phyloP scores from a whole-genome alignment of 2,888 invertebrate species.

The Rhynchonema sp. region DNA sequence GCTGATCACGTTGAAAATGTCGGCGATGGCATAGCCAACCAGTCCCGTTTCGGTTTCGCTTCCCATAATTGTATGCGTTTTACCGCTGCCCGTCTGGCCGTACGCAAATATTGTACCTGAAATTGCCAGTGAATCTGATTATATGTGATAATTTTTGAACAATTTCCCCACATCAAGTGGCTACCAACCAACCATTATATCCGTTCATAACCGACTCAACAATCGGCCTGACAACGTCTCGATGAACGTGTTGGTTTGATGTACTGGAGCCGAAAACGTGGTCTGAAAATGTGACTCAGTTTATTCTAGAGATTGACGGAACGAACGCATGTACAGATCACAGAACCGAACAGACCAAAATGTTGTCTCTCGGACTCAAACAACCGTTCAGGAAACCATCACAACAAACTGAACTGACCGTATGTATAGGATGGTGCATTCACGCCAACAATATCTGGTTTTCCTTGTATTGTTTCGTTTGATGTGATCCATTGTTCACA shows the following conservation, averaged over 20 bases:
- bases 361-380: neutral
- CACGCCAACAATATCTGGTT: neutral
- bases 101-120: slow-evolving; percentile 9
- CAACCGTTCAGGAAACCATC: neutral
- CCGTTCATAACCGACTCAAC: neutral
- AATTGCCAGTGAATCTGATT: neutral
- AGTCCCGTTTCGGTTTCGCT: neutral
- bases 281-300: too few relatives aligned
- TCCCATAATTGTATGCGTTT: slow-evolving; percentile 66
- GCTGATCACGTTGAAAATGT: neutral
- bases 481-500: neutral
- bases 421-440: neutral
- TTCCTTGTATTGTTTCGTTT: neutral
- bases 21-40: neutral
- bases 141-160: neutral
- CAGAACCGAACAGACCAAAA: too few relatives aligned
- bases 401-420: neutral
- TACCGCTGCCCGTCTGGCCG: slow-evolving; percentile 29
- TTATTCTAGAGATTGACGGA: too few relatives aligned
- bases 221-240: neutral
- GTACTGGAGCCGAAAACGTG: neutral
- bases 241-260: neutral
- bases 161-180: too few relatives aligned
- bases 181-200: neutral
- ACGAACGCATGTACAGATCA: too few relatives aligned